Base-by-base conservation (phyloP, 1,140 invertebrate genomes). In the Macrotrachela quadricornifera region DNA sequence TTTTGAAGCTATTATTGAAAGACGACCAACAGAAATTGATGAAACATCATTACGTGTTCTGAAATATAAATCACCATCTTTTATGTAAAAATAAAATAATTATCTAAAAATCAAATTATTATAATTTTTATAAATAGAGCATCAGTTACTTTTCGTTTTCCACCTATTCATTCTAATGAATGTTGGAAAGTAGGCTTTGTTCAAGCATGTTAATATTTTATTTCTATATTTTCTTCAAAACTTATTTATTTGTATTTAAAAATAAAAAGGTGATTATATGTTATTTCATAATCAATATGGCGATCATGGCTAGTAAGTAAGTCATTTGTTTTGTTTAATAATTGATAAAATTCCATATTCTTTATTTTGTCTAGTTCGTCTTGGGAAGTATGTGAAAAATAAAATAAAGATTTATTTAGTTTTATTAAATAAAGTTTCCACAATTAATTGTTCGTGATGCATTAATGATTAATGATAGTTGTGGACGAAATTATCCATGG, bases 401-500 rank as follows among this genome's bases (percentile, higher is more conserved):
- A n/a, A n/a, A n/a, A n/a, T 30, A 2, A 30, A 4, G 21, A 30
- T 30, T 30, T 4, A 8, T 30, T 30, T 30, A 4, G 21, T 30
- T 30, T 30, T 30, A 8, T 4, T 4, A 30, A 8, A 30, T 4
- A 30, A 4, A 30, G 21, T 70, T 70, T 58, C 68, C 67, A 21
- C 66, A 70, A 54, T 52, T 70, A 43, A 65, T 58, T 15, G 62
- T 61, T 18, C 64, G 64, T 50, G 61, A 65, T 43, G 66, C 67
- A 55, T 54, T 55, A 17, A 69, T 70, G 67, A 67, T 70, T 12
- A 68, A 64, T 49, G 68, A 70, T 56, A 67, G 66, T 53, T 67
- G 68, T 57, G 68, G 68, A 14, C 61, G 63, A 30, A 62, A 69
- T 55, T 70, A 69, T 50, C 68, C 68, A 17, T 70, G 67, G 67